Percentiles rank a stretch among this genome's conserved stretches.
Evolutionary conservation across 2,888 invertebrate genomes (phyloP).

Genomic region (Luperina testacea): DNA sequence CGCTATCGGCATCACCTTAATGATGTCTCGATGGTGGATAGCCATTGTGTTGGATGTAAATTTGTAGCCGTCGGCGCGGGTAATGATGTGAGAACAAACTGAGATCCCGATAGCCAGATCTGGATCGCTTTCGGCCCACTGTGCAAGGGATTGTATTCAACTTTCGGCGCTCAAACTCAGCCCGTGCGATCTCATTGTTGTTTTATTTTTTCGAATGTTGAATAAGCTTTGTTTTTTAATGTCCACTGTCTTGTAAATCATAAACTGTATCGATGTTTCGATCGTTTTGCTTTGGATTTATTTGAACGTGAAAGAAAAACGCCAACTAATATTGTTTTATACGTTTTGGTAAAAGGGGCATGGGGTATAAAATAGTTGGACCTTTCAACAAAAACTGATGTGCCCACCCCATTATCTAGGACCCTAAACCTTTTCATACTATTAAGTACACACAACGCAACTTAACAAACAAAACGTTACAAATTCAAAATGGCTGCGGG

Average conservation of each 20-base stretch:
- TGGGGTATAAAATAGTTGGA: conserved; percentile 37
- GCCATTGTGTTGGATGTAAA: conserved; percentile 91
- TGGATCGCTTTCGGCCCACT: conserved; percentile 86
- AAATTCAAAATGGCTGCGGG: conserved; percentile 81
- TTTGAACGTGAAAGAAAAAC: conserved; percentile 45
- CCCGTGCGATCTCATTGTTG: conserved; percentile 75
- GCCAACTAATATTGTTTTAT: conserved; percentile 40
- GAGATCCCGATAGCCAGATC: conserved; percentile 89
- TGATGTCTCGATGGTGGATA: conserved; percentile 91
- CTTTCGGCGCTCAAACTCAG: conserved; percentile 79
- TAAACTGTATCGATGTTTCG: conserved; percentile 69
- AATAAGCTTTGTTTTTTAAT: conserved; percentile 79
- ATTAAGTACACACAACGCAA: conserved; percentile 68
- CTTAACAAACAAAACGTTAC: conserved; percentile 83
- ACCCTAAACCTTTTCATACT: conserved; percentile 78
- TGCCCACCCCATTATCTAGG: conserved; percentile 69
- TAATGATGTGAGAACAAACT: conserved; percentile 91
- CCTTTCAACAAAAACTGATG: conserved; percentile 73
- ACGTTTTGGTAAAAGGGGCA: conserved; percentile 24
- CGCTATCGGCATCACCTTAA: conserved; percentile 91
- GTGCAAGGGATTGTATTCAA: conserved; percentile 84
- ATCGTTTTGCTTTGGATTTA: conserved; percentile 51
- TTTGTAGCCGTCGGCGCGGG: conserved; percentile 91
- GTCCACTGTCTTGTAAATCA: conserved; percentile 79
- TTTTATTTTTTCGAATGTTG: conserved; percentile 77